Conservation (phyloP, 2,888 invertebrate species). For the Chalcosyrphus nemorum region DNA sequence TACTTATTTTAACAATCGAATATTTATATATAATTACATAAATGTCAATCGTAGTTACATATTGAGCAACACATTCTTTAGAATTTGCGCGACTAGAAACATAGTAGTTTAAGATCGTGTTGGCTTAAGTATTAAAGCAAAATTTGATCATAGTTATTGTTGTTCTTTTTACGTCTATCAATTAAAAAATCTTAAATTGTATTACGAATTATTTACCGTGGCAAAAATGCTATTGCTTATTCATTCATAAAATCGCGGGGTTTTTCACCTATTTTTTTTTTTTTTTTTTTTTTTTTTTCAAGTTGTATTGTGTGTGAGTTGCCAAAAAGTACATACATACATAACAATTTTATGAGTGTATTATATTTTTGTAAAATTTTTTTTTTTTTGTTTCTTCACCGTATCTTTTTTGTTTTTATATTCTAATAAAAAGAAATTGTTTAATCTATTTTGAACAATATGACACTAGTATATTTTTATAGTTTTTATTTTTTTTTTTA, state of each 20-base stretch:
- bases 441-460: conserved; percentile 14
- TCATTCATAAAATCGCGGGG: conserved; percentile 6
- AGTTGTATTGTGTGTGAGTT: not conserved
- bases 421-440: not conserved
- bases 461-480: conserved; percentile 4
- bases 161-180: conserved; percentile 17
- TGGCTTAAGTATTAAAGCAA: conserved; percentile 22
- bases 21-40: not conserved
- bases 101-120: not conserved
- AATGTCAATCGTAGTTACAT: conserved; percentile 5
- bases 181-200: conserved; percentile 30
- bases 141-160: conserved; percentile 5
- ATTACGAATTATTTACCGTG: conserved; percentile 29
- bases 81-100: conserved; percentile 19
- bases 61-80: conserved; percentile 47
- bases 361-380: not conserved
- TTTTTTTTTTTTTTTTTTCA: not conserved
- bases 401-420: not conserved
- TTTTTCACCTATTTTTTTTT: not conserved
- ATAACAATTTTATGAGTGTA: no score
- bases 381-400: not conserved
- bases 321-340: no score
- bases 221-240: conserved; percentile 42
- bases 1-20: not conserved
- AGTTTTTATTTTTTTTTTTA: no score